phyloP scores from a whole-genome alignment of 2,113 vertebrate genomes.

The Cebidichthys violaceus region DNA sequence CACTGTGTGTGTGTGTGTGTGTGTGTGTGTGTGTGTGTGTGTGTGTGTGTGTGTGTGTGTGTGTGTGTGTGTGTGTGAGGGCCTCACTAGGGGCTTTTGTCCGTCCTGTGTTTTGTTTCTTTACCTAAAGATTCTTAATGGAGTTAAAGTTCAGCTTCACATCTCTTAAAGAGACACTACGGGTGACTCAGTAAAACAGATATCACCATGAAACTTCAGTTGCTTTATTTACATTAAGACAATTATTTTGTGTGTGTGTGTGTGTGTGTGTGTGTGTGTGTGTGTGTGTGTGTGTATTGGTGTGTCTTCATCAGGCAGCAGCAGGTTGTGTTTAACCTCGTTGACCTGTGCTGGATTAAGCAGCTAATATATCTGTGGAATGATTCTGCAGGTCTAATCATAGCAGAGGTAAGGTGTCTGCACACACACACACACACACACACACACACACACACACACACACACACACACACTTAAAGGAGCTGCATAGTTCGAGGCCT shows the following conservation, averaged over 20 bases:
- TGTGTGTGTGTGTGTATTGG: constrained; percentile 14
- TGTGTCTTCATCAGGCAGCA: constrained; percentile 27
- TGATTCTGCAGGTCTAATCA: constrained; percentile 56
- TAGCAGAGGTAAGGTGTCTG: constrained; percentile 55
- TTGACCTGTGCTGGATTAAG: constrained; percentile 51
- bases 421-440: constrained; percentile 13
- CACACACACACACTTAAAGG: constrained; percentile 8
- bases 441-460: constrained; percentile 5
- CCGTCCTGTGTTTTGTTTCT: not conserved
- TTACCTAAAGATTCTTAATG: not conserved
- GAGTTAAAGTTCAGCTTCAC: not conserved
- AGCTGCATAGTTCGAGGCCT: not conserved
- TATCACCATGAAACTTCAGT: too few relatives aligned
- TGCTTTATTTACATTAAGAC: too few relatives aligned
- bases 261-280: constrained; percentile 22
- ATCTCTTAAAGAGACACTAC: too few relatives aligned
- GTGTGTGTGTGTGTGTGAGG: constrained; percentile 21
- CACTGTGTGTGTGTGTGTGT: constrained; percentile 41
- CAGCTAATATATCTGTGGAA: constrained; percentile 57
- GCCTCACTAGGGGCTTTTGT: not conserved
- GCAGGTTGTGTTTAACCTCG: constrained; percentile 35
- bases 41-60: constrained; percentile 27
- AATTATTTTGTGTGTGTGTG: constrained; percentile 3
- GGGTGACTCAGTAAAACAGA: too few relatives aligned
- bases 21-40: constrained; percentile 5